phyloP scores from a whole-genome alignment of 2,797 vertebrate species.

The Amniataba percoides region DNA sequence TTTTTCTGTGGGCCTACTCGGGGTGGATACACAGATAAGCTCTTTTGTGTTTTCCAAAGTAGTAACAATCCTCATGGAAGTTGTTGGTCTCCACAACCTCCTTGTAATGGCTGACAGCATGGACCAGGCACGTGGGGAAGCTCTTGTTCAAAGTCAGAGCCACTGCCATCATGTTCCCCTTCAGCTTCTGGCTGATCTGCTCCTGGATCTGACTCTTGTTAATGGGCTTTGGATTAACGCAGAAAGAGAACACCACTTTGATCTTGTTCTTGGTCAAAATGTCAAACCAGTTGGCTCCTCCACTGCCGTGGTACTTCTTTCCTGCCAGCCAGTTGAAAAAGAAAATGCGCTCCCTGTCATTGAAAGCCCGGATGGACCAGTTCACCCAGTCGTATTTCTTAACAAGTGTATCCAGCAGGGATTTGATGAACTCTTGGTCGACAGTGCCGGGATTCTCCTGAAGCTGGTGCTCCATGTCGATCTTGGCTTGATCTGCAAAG shows the following conservation, averaged over 20 bases:
- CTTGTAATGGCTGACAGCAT: conserved; percentile 86
- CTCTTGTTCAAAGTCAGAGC: conserved; percentile 75
- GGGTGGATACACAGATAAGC: conserved; percentile 85
- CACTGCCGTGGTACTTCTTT: conserved; percentile 84
- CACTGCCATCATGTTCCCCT: conserved; percentile 83
- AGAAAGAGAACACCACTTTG: conserved; percentile 86
- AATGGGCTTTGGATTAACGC: conserved; percentile 78
- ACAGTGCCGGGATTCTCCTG: conserved; percentile 67
- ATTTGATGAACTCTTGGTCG: conserved; percentile 71
- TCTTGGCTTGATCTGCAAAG: conserved; percentile 84
- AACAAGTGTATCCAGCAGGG: conserved; percentile 75
- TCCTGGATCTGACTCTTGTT: conserved; percentile 81
- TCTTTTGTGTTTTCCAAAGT: conserved; percentile 82
- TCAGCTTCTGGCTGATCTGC: conserved; percentile 80
- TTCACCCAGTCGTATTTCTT: conserved; percentile 89
- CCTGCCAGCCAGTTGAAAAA: conserved; percentile 88
- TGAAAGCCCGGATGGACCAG: conserved; percentile 86
- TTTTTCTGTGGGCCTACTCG: conserved; percentile 62
- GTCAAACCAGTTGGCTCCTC: conserved; percentile 83
- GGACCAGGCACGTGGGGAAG: conserved; percentile 84
- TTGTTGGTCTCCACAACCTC: conserved; percentile 85
- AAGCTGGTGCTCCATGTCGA: conserved; percentile 78
- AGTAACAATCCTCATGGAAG: conserved; percentile 85
- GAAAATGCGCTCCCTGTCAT: conserved; percentile 78
- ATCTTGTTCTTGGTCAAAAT: conserved; percentile 82